Percentiles rank a stretch among this genome's conserved stretches.
Evolutionary conservation across 2,888 invertebrate species (phyloP).

Genomic region (Lycia hirtaria): DNA sequence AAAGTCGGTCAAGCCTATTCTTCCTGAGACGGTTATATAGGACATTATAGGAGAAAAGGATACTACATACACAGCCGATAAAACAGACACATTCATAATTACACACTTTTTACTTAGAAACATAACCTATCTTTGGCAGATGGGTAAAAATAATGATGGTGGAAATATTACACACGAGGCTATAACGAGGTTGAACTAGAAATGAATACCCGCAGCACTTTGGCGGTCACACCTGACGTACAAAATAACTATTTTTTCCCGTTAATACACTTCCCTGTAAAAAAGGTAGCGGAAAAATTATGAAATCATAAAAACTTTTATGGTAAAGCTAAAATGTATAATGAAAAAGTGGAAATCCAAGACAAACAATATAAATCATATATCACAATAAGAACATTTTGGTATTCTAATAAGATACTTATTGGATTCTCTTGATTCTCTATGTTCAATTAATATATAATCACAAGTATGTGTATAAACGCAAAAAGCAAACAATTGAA

Average conservation of each 20-base stretch:
- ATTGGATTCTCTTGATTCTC: not conserved
- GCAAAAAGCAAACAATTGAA: constrained; percentile 5
- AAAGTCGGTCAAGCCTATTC: too few relatives aligned
- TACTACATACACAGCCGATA: too few relatives aligned
- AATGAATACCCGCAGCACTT: constrained; percentile 43
- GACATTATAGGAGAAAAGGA: too few relatives aligned
- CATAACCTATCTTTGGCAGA: too few relatives aligned
- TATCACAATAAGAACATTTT: not conserved
- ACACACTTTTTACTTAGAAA: too few relatives aligned
- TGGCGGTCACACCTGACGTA: constrained; percentile 36
- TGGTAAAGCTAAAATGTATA: not conserved
- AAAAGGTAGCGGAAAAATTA: not conserved
- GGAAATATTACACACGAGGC: constrained; percentile 34
- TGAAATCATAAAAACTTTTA: not conserved
- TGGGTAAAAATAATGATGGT: not conserved
- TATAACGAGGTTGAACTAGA: constrained; percentile 43
- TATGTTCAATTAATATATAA: not conserved
- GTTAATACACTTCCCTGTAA: constrained; percentile 8
- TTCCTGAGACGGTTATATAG: too few relatives aligned
- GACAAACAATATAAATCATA: not conserved
- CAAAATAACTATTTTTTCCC: constrained; percentile 13
- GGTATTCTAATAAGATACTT: not conserved
- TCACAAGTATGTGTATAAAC: not conserved
- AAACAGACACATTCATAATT: too few relatives aligned
- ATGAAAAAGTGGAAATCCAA: not conserved